A percentile compares a stretch with the other conserved stretches of the same genome.
These are phyloP conservation scores for Tylochromis polylepis DNA, from an alignment of 2,113 vertebrate genomes.

Conservation along the genomic window DNA sequence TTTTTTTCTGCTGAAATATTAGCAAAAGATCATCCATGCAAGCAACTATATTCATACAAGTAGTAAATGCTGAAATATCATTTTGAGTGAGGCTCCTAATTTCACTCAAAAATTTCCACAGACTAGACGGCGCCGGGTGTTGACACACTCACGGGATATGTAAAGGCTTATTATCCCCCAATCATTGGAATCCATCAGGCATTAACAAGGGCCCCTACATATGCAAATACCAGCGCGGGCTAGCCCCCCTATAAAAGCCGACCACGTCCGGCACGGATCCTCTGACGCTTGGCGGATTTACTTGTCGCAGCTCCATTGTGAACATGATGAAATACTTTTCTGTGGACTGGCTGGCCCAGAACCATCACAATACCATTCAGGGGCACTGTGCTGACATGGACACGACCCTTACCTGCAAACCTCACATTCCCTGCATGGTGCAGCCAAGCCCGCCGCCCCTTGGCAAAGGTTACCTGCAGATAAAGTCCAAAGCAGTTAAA, in stretches of 20 bases:
- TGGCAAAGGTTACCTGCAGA: slow-evolving; percentile 60
- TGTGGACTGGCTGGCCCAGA: slow-evolving; percentile 82
- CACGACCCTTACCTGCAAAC: slow-evolving; percentile 4
- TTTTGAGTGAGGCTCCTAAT: background rate
- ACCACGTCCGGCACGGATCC: background rate
- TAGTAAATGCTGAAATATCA: background rate
- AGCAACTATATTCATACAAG: background rate
- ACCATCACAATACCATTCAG: slow-evolving; percentile 44
- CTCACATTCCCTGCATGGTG: slow-evolving; percentile 68
- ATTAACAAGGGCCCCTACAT: slow-evolving; percentile 64
- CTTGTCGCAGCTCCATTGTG: background rate
- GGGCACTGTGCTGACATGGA: background rate
- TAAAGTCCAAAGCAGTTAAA: slow-evolving; percentile 46
- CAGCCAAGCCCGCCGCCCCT: slow-evolving; percentile 61
- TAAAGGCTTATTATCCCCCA: slow-evolving; percentile 75
- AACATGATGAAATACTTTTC: slow-evolving; percentile 76
- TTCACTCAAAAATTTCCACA: slow-evolving; percentile 53
- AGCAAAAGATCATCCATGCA: background rate
- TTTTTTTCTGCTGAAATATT: background rate
- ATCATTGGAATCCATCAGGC: slow-evolving; percentile 73
- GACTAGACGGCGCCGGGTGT: slow-evolving; percentile 74
- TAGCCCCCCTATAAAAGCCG: slow-evolving; percentile 22
- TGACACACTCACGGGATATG: slow-evolving; percentile 76
- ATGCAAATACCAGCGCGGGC: slow-evolving; percentile 49
- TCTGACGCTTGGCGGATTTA: slow-evolving; percentile 12